phyloP scores from a whole-genome alignment of 1,140 invertebrate species.

The Drosophila fuyamai region DNA sequence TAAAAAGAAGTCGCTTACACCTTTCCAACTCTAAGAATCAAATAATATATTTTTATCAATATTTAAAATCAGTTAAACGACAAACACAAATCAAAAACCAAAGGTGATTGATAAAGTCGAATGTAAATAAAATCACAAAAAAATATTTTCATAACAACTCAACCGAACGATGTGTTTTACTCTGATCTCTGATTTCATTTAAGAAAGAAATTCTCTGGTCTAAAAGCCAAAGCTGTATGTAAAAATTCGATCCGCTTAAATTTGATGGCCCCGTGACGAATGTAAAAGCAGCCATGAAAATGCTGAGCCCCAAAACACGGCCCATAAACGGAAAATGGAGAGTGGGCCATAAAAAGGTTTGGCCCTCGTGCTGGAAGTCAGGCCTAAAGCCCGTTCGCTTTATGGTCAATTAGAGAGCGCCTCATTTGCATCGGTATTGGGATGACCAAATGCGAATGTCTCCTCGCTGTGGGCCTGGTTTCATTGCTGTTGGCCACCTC shows the following conservation, averaged over 20 bases:
- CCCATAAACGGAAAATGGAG: constrained; percentile 31
- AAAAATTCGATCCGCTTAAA: constrained; percentile 52
- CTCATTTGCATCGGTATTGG: constrained; percentile 64
- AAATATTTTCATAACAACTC: constrained; percentile 41
- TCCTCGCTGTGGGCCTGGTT: constrained; percentile 4
- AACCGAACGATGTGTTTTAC: constrained; percentile 35
- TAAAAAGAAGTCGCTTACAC: constrained; percentile 9
- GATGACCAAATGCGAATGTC: constrained; percentile 46
- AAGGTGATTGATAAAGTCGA: constrained; percentile 26
- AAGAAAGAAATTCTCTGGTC: constrained; percentile 17
- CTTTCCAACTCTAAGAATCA: constrained; percentile 5
- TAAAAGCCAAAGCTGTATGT: constrained; percentile 5
- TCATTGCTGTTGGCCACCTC: constrained; percentile 16
- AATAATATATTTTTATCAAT: constrained; percentile 30
- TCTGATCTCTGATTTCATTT: no score
- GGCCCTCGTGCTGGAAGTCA: constrained; percentile 9
- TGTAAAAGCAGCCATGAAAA: constrained; percentile 60
- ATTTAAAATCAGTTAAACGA: constrained; percentile 20
- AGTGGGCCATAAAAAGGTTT: constrained; percentile 44
- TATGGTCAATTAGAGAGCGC: constrained; percentile 52
- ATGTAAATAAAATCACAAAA: constrained; percentile 32
- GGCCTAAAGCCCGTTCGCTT: constrained; percentile 43
- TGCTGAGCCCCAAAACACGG: constrained; percentile 30
- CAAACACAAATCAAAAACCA: constrained; percentile 3
- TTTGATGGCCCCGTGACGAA: constrained; percentile 56